phyloP scores from a whole-genome alignment of 2,113 vertebrate species.

The Odocoileus virginianus region DNA sequence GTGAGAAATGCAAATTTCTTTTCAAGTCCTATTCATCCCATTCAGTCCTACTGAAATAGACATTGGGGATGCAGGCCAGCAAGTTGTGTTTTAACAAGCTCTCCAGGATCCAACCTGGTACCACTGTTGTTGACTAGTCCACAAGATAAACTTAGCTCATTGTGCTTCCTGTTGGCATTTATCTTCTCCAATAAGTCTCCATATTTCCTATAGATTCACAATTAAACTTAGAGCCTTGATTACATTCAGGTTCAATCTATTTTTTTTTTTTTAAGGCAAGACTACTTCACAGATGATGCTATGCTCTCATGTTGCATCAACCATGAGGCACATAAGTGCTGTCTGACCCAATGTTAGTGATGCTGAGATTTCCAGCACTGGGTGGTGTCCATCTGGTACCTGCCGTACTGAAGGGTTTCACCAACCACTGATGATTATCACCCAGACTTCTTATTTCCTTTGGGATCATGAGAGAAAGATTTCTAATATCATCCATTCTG shows the following conservation, averaged over 20 bases:
- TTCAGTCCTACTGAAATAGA: neutral
- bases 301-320: neutral
- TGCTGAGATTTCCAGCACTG: neutral
- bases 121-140: neutral
- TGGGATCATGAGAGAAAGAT: neutral
- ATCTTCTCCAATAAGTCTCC: neutral
- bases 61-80: neutral
- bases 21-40: neutral
- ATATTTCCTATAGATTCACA: neutral
- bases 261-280: neutral
- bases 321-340: accelerated
- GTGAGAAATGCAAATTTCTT: neutral
- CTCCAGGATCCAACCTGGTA: neutral
- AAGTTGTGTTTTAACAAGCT: neutral
- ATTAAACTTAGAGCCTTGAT: neutral
- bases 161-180: neutral
- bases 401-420: neutral
- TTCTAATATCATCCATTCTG: neutral
- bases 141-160: neutral
- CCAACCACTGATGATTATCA: neutral
- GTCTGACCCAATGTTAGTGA: neutral
- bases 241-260: neutral
- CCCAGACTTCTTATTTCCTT: neutral
- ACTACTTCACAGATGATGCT: neutral
- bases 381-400: neutral